phyloP scores from a whole-genome alignment of 2,888 invertebrate genomes.

The Selenia dentaria region DNA sequence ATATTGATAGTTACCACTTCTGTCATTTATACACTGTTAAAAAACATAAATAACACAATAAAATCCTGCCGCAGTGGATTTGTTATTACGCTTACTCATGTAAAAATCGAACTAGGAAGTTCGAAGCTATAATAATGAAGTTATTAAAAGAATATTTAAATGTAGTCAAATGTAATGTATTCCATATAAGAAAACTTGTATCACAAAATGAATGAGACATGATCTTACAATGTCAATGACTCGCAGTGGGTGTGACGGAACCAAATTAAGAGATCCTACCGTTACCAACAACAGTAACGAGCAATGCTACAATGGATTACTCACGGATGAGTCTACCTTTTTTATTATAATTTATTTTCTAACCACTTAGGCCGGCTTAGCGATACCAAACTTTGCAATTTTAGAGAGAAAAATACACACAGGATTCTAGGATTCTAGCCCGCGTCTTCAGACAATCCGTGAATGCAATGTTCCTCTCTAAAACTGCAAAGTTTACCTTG shows the following conservation, averaged over 20 bases:
- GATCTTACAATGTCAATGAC: conserved; percentile 42
- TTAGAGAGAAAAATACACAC: too few relatives aligned
- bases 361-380: too few relatives aligned
- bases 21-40: too few relatives aligned
- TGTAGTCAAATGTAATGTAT: neutral
- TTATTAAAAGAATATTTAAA: conserved; percentile 1
- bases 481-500: too few relatives aligned
- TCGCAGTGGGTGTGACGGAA: conserved; percentile 40
- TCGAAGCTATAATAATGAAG: neutral
- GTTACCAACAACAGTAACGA: conserved; percentile 30
- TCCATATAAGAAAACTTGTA: conserved; percentile 4
- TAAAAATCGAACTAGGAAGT: conserved; percentile 3
- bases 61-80: too few relatives aligned
- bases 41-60: too few relatives aligned
- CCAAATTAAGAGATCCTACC: conserved; percentile 42
- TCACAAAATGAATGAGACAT: conserved; percentile 10
- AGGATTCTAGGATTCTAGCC: too few relatives aligned
- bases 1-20: too few relatives aligned
- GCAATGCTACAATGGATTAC: conserved; percentile 35
- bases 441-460: too few relatives aligned
- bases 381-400: neutral
- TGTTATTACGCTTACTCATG: too few relatives aligned
- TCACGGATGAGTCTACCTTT: conserved; percentile 2
- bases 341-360: neutral
- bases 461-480: too few relatives aligned